A percentile compares a stretch with the other conserved stretches of the same genome.
phyloP scores from a whole-genome alignment of 2,888 invertebrate genomes.

The Biston stratarius region DNA sequence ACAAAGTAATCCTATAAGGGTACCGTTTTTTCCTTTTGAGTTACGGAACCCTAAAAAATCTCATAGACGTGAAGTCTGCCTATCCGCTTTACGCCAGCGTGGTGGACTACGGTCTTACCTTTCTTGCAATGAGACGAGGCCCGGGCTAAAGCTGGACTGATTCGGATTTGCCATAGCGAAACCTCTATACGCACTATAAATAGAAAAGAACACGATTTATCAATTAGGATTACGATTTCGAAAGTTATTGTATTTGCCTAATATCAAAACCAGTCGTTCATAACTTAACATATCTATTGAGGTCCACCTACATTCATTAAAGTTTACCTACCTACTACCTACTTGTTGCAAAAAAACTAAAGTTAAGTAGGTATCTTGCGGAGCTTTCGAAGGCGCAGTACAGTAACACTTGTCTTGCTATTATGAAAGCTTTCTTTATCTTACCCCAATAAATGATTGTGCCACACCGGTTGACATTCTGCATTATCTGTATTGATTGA shows the following conservation, averaged over 20 bases:
- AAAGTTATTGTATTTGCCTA: slow-evolving; percentile 33
- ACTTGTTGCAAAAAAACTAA: slow-evolving; percentile 23
- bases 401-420: background rate
- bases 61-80: too few relatives aligned
- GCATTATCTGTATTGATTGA: slow-evolving; percentile 25
- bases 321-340: slow-evolving; percentile 26
- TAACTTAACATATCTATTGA: slow-evolving; percentile 41
- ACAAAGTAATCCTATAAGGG: too few relatives aligned
- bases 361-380: background rate
- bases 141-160: too few relatives aligned
- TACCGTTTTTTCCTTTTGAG: too few relatives aligned
- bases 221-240: slow-evolving; percentile 43
- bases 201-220: slow-evolving; percentile 36
- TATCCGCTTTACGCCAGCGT: too few relatives aligned
- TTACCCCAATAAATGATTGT: slow-evolving; percentile 23
- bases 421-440: slow-evolving; percentile 23
- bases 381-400: background rate
- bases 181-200: too few relatives aligned
- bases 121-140: too few relatives aligned
- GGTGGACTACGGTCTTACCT: too few relatives aligned
- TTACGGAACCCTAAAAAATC: too few relatives aligned
- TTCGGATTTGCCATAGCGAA: too few relatives aligned
- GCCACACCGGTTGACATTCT: slow-evolving; percentile 17
- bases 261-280: slow-evolving; percentile 26
- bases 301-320: slow-evolving; percentile 44